Base-by-base conservation (phyloP, 2,888 invertebrate genomes). In the Zonitis immaculata region DNA sequence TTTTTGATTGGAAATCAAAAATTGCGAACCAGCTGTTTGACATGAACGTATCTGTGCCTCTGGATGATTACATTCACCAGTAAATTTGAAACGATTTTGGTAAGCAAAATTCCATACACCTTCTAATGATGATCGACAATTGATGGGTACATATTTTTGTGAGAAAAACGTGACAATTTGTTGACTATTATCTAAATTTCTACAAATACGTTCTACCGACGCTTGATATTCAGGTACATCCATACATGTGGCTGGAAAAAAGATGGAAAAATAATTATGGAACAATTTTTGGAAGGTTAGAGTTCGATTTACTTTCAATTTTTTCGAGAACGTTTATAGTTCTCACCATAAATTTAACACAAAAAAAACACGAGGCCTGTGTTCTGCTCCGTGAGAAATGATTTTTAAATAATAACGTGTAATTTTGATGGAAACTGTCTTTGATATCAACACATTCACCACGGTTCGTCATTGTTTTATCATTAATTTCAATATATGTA, bases 11-110 rank as follows among this genome's bases (percentile, higher is more conserved):
- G 95, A 93, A 61, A 96, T 95, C 58, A 95, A 81, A 76, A 95
- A 97, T 73, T 95, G 92, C 9, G 95, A 94, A 53, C 97, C 97
- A 3, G 96, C 93, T 16, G 91, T 91, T 77, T 97, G 97, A 72
- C 97, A 97, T 0, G 96, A 95, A 66, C 86, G 85, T 59, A 97
- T 93, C 68, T 89, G 87, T 3, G 92, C 94, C 74, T 91, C 92
- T 0, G 88, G 89, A 71, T 92, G 83, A 66, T 88, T 84, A 73
- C 97, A 97, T 74, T 94, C 94, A 46, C 95, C 95, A 16, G 92
- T 93, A 67, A 94, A 95, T 55, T 92, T 83, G 71, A 89, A 92
- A 58, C 91, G 82, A 74, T 94, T 93, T 79, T 86, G 74, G 53
- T 76, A 76, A 1, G 91, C 88, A 79, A 95, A 95, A 66, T 92